Evolutionary conservation across 2,113 vertebrate genomes (phyloP).

Genomic region (Cryptotis parvus): DNA sequence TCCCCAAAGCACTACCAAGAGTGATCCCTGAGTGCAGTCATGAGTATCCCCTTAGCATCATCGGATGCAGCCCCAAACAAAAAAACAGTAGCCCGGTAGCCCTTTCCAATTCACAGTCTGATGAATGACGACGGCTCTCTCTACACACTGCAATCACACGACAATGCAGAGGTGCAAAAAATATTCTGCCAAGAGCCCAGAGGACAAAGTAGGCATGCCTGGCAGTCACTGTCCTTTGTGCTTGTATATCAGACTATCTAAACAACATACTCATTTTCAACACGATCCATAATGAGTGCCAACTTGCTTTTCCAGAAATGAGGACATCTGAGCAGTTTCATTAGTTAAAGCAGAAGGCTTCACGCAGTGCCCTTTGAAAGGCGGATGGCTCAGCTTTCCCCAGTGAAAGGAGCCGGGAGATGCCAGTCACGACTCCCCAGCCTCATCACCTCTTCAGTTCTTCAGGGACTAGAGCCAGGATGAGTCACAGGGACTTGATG

Average conservation of each 20-base stretch:
- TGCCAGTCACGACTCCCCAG: background rate
- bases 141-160: no score
- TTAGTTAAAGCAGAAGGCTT: slow-evolving; percentile 3
- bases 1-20: no score
- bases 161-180: background rate
- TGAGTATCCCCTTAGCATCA: no score
- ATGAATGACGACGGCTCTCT: background rate
- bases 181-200: background rate
- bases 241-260: background rate
- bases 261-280: background rate
- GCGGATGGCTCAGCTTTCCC: background rate
- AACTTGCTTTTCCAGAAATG: background rate
- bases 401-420: background rate
- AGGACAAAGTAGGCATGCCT: background rate
- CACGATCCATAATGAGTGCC: background rate
- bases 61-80: background rate
- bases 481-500: background rate
- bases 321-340: background rate
- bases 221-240: background rate
- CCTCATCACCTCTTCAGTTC: background rate
- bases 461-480: background rate
- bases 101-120: background rate
- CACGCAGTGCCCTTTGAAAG: background rate
- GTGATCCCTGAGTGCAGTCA: no score
- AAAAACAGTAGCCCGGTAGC: background rate